phyloP scores from a whole-genome alignment of 2,113 vertebrate genomes.

The Odobenus rosmarus region DNA sequence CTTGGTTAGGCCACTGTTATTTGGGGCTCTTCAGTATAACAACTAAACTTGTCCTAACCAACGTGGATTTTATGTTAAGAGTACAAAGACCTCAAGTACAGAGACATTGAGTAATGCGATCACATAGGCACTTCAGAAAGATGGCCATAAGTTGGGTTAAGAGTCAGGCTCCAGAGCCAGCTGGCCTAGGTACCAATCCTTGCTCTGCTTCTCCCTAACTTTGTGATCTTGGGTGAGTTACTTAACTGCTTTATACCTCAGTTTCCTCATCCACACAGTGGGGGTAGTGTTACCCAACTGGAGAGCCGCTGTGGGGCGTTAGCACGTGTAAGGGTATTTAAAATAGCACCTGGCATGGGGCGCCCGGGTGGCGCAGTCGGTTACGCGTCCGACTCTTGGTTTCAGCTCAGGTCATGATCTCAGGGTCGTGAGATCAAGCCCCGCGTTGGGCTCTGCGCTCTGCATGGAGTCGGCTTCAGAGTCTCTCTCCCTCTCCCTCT shows the following conservation, averaged over 20 bases:
- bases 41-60: neutral
- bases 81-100: no score
- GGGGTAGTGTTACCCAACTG: no score
- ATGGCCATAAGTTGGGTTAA: neutral
- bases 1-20: neutral
- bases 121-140: neutral
- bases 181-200: neutral
- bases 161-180: neutral
- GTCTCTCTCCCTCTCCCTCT: no score
- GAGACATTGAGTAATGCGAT: fast-evolving
- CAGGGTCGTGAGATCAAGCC: neutral
- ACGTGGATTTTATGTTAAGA: neutral
- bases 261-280: neutral
- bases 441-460: neutral
- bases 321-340: neutral
- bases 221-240: neutral
- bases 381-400: neutral
- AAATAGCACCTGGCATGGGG: neutral
- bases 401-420: neutral
- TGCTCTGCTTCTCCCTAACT: neutral
- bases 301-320: neutral
- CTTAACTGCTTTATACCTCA: neutral
- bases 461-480: neutral
- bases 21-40: neutral
- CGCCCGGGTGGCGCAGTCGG: neutral